phyloP scores from a whole-genome alignment of 2,888 invertebrate species.

The Sphaeridia pumilis region DNA sequence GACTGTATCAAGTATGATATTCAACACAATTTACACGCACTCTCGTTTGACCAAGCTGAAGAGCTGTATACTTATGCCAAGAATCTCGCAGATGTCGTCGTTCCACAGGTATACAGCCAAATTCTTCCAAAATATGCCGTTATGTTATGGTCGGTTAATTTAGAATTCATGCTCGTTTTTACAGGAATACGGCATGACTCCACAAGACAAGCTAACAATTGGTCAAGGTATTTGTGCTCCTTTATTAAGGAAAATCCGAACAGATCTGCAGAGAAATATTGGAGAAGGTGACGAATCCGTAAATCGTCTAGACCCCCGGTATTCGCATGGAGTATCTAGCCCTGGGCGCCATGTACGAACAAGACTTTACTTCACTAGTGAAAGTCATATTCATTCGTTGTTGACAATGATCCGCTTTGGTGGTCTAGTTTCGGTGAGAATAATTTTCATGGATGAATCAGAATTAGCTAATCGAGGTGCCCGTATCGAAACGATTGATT shows the following conservation, averaged over 20 bases:
- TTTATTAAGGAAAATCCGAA: slow-evolving; percentile 82
- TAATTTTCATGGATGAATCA: neutral
- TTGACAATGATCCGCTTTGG: slow-evolving; percentile 90
- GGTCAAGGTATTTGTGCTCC: slow-evolving; percentile 97
- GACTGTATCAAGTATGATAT: slow-evolving; percentile 99
- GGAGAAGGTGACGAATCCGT: slow-evolving; percentile 89
- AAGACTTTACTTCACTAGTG: slow-evolving; percentile 97
- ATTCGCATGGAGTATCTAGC: slow-evolving; percentile 94
- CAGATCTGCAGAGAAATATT: slow-evolving; percentile 86
- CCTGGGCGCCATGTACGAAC: slow-evolving; percentile 97
- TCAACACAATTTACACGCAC: slow-evolving; percentile 91
- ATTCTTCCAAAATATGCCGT: neutral
- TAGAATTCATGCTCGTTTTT: neutral
- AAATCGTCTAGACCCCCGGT: slow-evolving; percentile 91
- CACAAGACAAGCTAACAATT: slow-evolving; percentile 89
- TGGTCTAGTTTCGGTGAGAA: slow-evolving; percentile 67
- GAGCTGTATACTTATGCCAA: slow-evolving; percentile 91
- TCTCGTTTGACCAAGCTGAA: slow-evolving; percentile 85
- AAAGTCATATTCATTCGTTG: slow-evolving; percentile 96
- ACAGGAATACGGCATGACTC: slow-evolving; percentile 90
- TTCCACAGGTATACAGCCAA: slow-evolving; percentile 86
- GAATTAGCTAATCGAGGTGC: neutral
- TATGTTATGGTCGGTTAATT: no score
- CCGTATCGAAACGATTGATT: neutral
- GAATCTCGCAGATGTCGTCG: slow-evolving; percentile 94